phyloP scores from a whole-genome alignment of 2,888 invertebrate genomes.

The Apomyelois bistriatella region DNA sequence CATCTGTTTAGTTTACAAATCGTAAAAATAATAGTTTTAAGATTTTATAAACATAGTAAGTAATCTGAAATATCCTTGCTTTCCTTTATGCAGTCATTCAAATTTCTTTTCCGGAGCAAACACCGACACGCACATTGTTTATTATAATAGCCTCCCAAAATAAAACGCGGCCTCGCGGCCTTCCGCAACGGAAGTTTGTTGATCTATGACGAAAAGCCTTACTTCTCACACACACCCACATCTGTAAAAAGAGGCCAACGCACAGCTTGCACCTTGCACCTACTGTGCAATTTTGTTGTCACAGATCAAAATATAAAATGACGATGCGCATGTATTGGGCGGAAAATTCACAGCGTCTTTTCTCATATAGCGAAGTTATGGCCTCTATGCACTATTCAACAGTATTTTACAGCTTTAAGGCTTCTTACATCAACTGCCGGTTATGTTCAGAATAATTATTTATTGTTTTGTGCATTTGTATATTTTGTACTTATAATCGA shows the following conservation, averaged over 20 bases:
- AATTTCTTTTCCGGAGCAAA: too few relatives aligned
- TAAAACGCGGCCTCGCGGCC: too few relatives aligned
- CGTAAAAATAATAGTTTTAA: too few relatives aligned
- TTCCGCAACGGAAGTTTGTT: too few relatives aligned
- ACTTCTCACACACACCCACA: too few relatives aligned
- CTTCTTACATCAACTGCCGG: neutral
- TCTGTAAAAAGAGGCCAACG: neutral
- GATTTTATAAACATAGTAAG: too few relatives aligned
- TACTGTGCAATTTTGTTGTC: conserved; percentile 14
- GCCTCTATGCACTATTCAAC: neutral
- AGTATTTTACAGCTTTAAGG: neutral
- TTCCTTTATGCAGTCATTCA: too few relatives aligned
- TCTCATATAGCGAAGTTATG: neutral
- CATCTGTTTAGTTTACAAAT: too few relatives aligned
- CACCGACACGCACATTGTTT: too few relatives aligned
- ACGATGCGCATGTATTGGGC: conserved; percentile 2
- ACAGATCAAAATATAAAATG: neutral
- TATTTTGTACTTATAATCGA: neutral
- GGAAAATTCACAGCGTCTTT: conserved; percentile 2
- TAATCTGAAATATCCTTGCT: too few relatives aligned
- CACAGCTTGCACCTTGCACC: neutral
- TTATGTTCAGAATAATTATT: neutral
- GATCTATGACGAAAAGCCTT: too few relatives aligned
- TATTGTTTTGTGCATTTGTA: neutral
- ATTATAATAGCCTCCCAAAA: too few relatives aligned